These are phyloP conservation scores for Gambusia affinis DNA, from an alignment of 2,113 vertebrate genomes.

Conservation along the genomic window DNA sequence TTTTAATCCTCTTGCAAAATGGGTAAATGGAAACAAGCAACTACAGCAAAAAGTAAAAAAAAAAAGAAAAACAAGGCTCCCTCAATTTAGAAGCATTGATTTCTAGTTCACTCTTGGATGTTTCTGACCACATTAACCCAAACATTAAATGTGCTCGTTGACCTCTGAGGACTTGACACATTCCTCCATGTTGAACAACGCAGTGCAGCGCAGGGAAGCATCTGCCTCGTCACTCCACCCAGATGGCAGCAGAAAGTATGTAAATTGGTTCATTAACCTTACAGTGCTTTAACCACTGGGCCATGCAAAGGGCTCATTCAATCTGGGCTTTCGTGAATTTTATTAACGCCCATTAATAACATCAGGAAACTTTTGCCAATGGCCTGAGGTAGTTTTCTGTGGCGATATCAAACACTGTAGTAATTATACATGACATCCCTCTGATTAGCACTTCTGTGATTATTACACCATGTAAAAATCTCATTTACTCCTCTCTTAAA, in stretches of 20 bases:
- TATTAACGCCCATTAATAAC: conserved; percentile 79
- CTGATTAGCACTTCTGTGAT: conserved; percentile 78
- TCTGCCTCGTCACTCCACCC: conserved; percentile 66
- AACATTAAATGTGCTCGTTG: conserved; percentile 34
- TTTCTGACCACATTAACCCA: conserved; percentile 28
- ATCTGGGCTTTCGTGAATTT: conserved; percentile 71
- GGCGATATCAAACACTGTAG: conserved; percentile 74
- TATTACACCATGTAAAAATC: conserved; percentile 66
- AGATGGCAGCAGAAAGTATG: conserved; percentile 77
- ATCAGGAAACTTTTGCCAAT: conserved; percentile 68
- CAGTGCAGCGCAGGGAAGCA: conserved; percentile 56
- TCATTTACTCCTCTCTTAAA: conserved; percentile 39
- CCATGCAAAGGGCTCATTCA: conserved; percentile 67
- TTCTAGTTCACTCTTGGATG: conserved; percentile 14
- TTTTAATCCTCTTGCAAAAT: neutral
- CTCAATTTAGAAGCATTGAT: conserved; percentile 14
- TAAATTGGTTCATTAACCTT: conserved; percentile 83
- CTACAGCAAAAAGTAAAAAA: neutral
- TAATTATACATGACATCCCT: conserved; percentile 80
- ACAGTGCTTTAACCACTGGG: conserved; percentile 75
- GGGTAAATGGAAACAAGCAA: conserved; percentile 10
- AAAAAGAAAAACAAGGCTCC: conserved; percentile 19
- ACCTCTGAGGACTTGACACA: conserved; percentile 49
- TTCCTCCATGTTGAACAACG: conserved; percentile 60
- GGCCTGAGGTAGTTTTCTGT: conserved; percentile 69